Evolutionary conservation across 2,888 invertebrate species (phyloP), one percentile per base, ranked within the genome.

Genomic region (Lordiphosa fenestrarum): DNA sequence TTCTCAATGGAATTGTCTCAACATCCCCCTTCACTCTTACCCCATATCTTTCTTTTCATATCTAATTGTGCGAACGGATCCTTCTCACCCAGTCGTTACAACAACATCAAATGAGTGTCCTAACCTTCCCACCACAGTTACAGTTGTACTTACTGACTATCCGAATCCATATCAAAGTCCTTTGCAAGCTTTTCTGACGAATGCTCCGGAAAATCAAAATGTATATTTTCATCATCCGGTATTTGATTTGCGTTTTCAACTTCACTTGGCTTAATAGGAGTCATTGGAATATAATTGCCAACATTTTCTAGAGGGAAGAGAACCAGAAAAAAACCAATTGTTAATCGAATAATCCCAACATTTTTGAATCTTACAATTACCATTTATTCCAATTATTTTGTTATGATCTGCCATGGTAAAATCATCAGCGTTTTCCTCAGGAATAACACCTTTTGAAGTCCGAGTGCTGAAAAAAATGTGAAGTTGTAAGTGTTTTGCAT

Each of bases 401-500:
- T 51, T 73, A 15, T 52, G 66, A 49, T 85, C 85, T 2, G 66
- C 61, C 33, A 56, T 46, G 36, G 56, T 42, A 19, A 83, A 66
- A 49, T 92, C 93, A 71, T 92, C 92, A 57, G 90, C 90, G 76
- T 91, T 93, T 85, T 93, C 93, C 85, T 94, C 94, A 36, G 91
- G 90, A 62, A 94, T 93, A 46, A 91, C 90, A 6, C 91, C 73
- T 41, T 86, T 80, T 2, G 87, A 83, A 33, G 75, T 59, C 44
- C 81, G 73, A 33, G 80, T 71, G 56, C 87, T 86, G 47, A 6
- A 4, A 41, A 13, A 47, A 23, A n/a, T 19, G 12, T n/a, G 1
- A 10, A 4, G 9, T 53, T 44, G 7, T 7, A 15, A 15, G 2
- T 15, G 15, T 15, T 15, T 15, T 15, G 15, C 2, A 15, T n/a